Evolutionary conservation across 2,797 vertebrate species (phyloP), one percentile per base, ranked within the genome.

Genomic region (Paramormyrops hopkinsi): DNA sequence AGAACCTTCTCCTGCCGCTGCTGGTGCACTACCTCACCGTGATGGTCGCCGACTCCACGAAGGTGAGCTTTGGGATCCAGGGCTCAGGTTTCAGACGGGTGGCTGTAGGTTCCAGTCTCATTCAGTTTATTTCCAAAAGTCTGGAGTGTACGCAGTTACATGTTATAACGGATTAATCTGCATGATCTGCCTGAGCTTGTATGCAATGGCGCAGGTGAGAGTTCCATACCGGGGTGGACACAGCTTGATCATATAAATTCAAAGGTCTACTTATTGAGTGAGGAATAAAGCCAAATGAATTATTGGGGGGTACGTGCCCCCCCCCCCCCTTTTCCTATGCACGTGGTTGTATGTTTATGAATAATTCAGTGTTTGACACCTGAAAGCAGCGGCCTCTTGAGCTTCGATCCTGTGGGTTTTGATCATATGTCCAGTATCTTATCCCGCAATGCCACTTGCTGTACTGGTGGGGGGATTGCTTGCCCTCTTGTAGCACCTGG

Each of bases 51-150:
- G 7, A 44, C 12, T 17, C 46, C 46, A 19, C 5, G 0, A 85
- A 85, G 88, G 88, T 89, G 54, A 89, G 88, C 53, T 76, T 53
- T n/a, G 37, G 73, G 37, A 44, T 79, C 37, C 7, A 2, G 14
- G 73, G 33, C 17, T 79, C 37, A n/a, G 73, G 37, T 44, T 44
- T 19, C 33, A 17, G 37, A 79, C 37, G 2, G 73, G 73, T 44
- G 33, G 14, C 5, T 41, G 19, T 19, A 2, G 37, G 37, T n/a
- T 79, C 14, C 2, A 44, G 17, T 44, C 37, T 79, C 73, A 7
- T 19, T 79, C 5, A 19, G 73, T 44, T 44, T 44, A 44, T 41
- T 76, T 41, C 65, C 29, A 12, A 37, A 19, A 7, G 37, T 79
- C 2, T 2, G 29, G 29, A 29, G 29, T 33, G 29, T 69, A 5